Base-by-base conservation (phyloP, 1,140 invertebrate species). In the Teleopsis dalmanni region DNA sequence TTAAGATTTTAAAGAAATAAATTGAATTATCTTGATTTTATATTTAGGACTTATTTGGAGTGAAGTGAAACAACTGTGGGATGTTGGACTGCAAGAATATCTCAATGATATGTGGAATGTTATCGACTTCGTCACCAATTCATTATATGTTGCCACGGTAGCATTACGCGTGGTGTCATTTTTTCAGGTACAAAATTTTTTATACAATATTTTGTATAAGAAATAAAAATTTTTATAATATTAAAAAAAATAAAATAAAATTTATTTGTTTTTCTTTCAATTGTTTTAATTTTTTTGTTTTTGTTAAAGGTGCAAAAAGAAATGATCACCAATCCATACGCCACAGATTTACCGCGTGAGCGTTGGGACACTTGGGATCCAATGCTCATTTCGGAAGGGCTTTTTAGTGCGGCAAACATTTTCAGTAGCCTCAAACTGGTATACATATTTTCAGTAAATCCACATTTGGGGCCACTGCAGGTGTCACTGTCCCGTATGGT, bases 41-140 rank as follows among this genome's bases (percentile, higher is more conserved):
- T 9, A 22, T 48, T 48, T 44, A 87, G 94, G 95, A 35, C 74
- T 98, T 52, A 96, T 99, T 62, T 98, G 95, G 95, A 94, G 92
- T 55, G 95, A 98, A 75, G 92, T 98, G 55, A 98, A 98, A 71
- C 94, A 98, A 68, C 75, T 98, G 21, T 98, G 95, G 94, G 91
- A 97, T 72, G 90, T 95, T 52, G 95, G 95, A 0, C 76, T 96
- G 19, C 84, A 91, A 59, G 93, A 97, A 65, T 99, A 98, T 69
- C 83, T 92, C 27, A 86, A 88, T 57, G 95, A 98, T 73, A 97
- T 98, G 93, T 98, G 95, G 95, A 99, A 98, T 72, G 93, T 98
- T 41, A 88, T 98, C 52, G 95, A 98, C 75, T 98, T 98, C 72
- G 89, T 96, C 45, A 98, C 95, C 16, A 98, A 98, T 74, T 94